Base-by-base conservation (phyloP, 2,797 vertebrate genomes). In the Rhyacichthys aspro region DNA sequence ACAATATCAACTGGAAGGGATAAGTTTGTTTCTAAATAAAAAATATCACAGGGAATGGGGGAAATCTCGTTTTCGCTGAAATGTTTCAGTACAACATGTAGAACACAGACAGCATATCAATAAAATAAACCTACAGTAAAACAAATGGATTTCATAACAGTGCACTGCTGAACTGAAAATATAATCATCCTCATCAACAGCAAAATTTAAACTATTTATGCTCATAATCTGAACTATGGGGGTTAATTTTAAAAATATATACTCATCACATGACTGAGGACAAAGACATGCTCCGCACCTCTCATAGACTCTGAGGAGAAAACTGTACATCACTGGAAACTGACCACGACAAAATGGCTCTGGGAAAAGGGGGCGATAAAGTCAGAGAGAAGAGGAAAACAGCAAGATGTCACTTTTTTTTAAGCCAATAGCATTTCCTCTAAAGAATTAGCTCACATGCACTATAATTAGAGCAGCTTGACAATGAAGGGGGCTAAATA, bases 41-140 rank as follows among this genome's bases (percentile, higher is more conserved):
- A 52, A n/a, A 65, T 55, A 47, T 55, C 63, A 37, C 38, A 53
- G 60, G 55, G 62, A 15, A 63, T 43, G 74, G 73, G 71, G 70
- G 63, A 44, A 39, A 53, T 79, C 63, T 72, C 68, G 62, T 83
- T 84, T 84, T 81, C 78, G 78, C 81, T 83, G 86, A 92, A 93
- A 91, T 90, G 90, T 92, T 89, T 93, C 90, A 90, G 83, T 92
- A 93, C 90, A 92, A 92, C 91, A 92, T 91, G 92, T 91, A 80
- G 83, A 91, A 92, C 90, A 91, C 86, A 82, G 81, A 88, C 83
- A 88, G 81, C 77, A 81, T 76, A 85, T 76, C 71, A 79, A 86
- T 79, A 78, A 81, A 86, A 79, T 82, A 88, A 75, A 69, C 77
- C 84, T 85, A 88, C 80, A 75, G 86, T 70, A 83, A 84, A 85